Evolutionary conservation across 2,113 vertebrate genomes (phyloP).

Genomic region (Chaenogobius annularis): DNA sequence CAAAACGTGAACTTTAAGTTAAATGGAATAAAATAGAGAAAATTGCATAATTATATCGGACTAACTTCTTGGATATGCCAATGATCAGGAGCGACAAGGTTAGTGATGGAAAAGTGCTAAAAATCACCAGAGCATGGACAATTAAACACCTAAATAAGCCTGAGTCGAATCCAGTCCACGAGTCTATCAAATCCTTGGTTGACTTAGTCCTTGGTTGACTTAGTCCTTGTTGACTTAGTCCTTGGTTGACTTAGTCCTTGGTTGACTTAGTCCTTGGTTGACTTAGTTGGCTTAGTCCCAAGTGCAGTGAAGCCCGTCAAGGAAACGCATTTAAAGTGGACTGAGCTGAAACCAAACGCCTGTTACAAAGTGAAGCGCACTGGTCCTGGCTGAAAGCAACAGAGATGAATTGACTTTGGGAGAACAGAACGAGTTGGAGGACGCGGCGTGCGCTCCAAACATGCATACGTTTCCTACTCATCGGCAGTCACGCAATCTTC

Average conservation of each 20-base stretch:
- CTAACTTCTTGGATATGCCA: background rate
- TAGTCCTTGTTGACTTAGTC: background rate
- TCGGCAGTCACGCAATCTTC: conserved; percentile 67
- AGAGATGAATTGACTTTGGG: conserved; percentile 25
- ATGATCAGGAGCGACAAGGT: background rate
- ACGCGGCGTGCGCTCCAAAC: conserved; percentile 28
- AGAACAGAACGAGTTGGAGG: conserved; percentile 1
- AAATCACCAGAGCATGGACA: background rate
- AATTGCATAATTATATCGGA: too few relatives aligned
- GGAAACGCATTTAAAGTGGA: conserved; percentile 7
- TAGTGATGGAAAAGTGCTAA: background rate
- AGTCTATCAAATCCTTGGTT: background rate
- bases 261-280: background rate
- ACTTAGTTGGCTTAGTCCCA: background rate
- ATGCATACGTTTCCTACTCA: conserved; percentile 42
- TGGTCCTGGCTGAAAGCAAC: conserved; percentile 20
- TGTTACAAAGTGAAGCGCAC: conserved; percentile 27
- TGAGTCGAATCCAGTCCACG: background rate
- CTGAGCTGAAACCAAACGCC: conserved; percentile 21
- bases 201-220: background rate
- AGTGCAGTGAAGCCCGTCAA: background rate
- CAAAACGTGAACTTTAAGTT: too few relatives aligned
- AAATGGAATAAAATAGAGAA: too few relatives aligned
- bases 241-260: background rate
- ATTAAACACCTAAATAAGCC: background rate